Evolutionary conservation across 2,797 vertebrate genomes (phyloP).

Genomic region (Vespertilio murinus): DNA sequence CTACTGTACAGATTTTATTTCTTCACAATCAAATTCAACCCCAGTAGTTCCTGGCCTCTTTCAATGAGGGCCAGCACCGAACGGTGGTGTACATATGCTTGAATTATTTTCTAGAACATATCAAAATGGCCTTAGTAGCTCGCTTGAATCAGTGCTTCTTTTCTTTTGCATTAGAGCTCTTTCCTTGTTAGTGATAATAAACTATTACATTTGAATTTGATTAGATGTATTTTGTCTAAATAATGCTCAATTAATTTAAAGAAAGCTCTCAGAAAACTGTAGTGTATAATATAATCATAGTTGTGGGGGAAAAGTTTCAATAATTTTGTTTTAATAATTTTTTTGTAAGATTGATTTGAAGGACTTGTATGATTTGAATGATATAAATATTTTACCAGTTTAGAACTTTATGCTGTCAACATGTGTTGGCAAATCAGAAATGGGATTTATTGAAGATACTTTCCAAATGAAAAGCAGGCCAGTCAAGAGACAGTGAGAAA

Average conservation of each 20-base stretch:
- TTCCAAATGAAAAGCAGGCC: too few relatives aligned
- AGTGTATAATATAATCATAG: constrained; percentile 47
- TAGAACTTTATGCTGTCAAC: fast-evolving
- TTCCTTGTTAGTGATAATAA: constrained; percentile 77
- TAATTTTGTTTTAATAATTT: constrained; percentile 10
- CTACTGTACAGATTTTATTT: neutral
- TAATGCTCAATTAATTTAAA: constrained; percentile 46
- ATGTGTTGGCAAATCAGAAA: neutral
- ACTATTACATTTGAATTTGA: constrained; percentile 69
- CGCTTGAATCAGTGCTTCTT: constrained; percentile 70
- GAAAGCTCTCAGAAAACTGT: constrained; percentile 31
- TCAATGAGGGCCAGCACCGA: neutral
- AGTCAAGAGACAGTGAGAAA: too few relatives aligned
- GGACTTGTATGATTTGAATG: constrained; percentile 1
- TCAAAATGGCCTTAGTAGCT: constrained; percentile 74
- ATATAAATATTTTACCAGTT: neutral
- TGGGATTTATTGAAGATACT: neutral
- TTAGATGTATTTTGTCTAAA: constrained; percentile 46
- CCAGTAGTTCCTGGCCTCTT: neutral
- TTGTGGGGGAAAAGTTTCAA: constrained; percentile 27
- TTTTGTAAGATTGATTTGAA: constrained; percentile 57
- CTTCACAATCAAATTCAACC: constrained; percentile 45
- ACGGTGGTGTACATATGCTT: neutral
- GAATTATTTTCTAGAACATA: constrained; percentile 68
- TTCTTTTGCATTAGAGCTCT: constrained; percentile 71